A percentile compares a stretch with the other conserved stretches of the same genome.
Conservation (phyloP, 2,797 vertebrate species). For the Vireo griseus region DNA sequence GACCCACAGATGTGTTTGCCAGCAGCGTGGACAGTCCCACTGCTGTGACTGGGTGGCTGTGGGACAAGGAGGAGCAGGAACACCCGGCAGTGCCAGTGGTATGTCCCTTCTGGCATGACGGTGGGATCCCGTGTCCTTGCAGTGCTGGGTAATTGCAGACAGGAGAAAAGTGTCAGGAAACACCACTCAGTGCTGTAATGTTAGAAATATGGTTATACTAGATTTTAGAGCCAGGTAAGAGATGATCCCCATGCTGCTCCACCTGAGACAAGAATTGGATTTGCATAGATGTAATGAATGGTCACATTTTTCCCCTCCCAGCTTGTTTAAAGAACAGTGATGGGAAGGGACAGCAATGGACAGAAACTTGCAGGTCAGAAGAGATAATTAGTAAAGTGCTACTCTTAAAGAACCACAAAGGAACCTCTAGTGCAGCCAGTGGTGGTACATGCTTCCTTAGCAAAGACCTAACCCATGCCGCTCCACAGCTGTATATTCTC, state of each 20-base stretch:
- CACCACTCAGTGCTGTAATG: neutral
- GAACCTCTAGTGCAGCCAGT: neutral
- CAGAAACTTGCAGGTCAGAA: neutral
- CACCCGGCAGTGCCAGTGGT: neutral
- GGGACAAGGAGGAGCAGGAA: neutral
- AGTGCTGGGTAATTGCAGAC: neutral
- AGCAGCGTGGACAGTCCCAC: neutral
- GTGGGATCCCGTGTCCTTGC: neutral
- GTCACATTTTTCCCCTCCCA: neutral
- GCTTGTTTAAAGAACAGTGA: neutral
- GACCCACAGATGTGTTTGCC: neutral
- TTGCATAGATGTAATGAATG: neutral
- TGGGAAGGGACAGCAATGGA: neutral
- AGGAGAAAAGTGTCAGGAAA: neutral
- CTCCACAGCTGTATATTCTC: neutral
- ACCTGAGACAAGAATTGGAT: neutral
- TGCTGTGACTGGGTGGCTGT: neutral
- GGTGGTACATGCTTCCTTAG: neutral
- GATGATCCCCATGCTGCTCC: fast-evolving
- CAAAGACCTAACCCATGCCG: neutral
- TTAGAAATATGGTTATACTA: neutral
- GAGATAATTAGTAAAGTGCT: neutral
- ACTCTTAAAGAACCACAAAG: neutral
- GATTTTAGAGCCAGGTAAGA: neutral
- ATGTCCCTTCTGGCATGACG: neutral